phyloP scores from a whole-genome alignment of 2,113 vertebrate species.

The Cnemophilus loriae region DNA sequence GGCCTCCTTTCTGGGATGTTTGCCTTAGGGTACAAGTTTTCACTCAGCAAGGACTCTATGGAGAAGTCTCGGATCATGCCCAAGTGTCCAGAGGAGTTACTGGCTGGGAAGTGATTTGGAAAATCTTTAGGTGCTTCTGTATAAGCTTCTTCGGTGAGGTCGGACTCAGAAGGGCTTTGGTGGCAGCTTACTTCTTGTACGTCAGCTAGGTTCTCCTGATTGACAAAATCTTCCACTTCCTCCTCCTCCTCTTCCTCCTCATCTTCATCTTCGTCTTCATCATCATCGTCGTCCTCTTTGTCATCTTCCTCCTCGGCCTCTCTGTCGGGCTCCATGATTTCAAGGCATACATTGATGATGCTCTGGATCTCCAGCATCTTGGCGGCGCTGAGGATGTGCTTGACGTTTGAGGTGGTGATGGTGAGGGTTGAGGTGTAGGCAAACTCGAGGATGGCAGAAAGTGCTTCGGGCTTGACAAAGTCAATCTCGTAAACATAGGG shows the following conservation, averaged over 20 bases:
- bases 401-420: conserved; percentile 89
- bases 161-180: conserved; percentile 83
- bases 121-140: conserved; percentile 71
- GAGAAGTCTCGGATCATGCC: conserved; percentile 89
- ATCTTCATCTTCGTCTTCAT: conserved; percentile 72
- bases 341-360: conserved; percentile 92
- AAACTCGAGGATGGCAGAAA: conserved; percentile 96
- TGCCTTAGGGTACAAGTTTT: conserved; percentile 89
- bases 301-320: conserved; percentile 72
- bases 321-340: conserved; percentile 89
- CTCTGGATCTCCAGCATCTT: conserved; percentile 96
- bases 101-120: conserved; percentile 65
- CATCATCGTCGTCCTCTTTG: conserved; percentile 68
- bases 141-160: conserved; percentile 72
- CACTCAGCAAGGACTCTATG: conserved; percentile 91
- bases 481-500: conserved; percentile 93
- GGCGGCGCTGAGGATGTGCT: conserved; percentile 91
- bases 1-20: conserved; percentile 82
- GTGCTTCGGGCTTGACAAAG: conserved; percentile 91
- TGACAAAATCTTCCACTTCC: conserved; percentile 77
- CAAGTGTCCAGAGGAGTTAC: conserved; percentile 69
- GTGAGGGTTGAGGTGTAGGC: conserved; percentile 98
- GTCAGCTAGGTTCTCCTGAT: conserved; percentile 66
- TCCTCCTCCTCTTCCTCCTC: conserved; percentile 86
- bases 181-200: conserved; percentile 75